Evolutionary conservation across 1,140 invertebrate species (phyloP), one percentile per base, ranked within the genome.

Genomic region (Forficula auricularia): DNA sequence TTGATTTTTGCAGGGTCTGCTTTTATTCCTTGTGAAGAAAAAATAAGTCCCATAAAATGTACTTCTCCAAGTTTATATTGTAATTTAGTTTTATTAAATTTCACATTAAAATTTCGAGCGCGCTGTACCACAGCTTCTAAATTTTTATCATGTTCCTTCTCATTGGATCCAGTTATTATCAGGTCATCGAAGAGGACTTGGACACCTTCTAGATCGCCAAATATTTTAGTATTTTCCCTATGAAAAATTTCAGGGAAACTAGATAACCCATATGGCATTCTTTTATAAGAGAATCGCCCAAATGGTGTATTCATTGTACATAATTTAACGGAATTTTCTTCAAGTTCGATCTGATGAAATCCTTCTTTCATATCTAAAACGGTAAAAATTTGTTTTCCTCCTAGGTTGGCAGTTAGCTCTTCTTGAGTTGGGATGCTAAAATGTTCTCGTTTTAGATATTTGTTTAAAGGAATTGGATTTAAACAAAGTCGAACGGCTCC

Each of bases 351-450:
- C 43, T 65, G 57, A 54, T 57, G 62, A 50, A 65, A 69, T 6
- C 59, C 57, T 50, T 54, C 43, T 38, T 59, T 59, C 6, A 57
- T 56, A 57, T 70, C 65, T n/a, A 69, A 44, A 30, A 57, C 59
- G 4, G 55, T 58, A 50, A 67, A 70, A 34, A 57, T 44, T 51
- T 54, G 58, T 39, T 57, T 52, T n/a, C 55, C 57, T 19, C 42
- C 36, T 19, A 68, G 45, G 42, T 57, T 53, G n/a, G 44, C 35
- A 14, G 54, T 54, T 40, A 44, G 4, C 13, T 44, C 37, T 42
- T 44, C 42, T 18, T 19, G n/a, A 6, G 3, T 42, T 18, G 42
- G 42, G 3, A 44, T 19, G 16, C 13, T 37, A 34, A 42, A 44
- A 13, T 42, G 37, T 43, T 38, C 35, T 38, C n/a, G n/a, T 38